Base-by-base conservation (phyloP, 2,113 vertebrate genomes). In the Helogale parvula region DNA sequence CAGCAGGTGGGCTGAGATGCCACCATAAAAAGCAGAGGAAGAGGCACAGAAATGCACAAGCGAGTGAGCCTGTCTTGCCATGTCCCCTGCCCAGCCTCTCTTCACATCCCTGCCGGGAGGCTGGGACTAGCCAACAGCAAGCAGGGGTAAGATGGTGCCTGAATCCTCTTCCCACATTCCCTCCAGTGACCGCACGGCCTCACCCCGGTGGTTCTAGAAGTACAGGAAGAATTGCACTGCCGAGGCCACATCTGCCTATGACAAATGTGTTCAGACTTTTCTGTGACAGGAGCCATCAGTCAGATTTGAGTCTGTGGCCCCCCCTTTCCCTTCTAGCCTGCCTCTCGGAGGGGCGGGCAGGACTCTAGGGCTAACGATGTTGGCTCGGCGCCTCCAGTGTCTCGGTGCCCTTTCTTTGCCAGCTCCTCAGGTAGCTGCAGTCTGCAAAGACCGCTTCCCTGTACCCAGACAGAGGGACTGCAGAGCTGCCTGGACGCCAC, bases 231-330 rank as follows among this genome's bases (percentile, higher is more conserved):
- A 12, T 50, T 16, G 14, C n/a, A 52, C 47, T 35, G 10, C 38
- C 9, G 27, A 93, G 41, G 17, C 89, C 81, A 81, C 21, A 65
- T 35, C 80, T 82, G 80, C 80, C 72, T 3, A 1, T 79, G 93
- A 96, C 65, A 71, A 88, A 93, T 85, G 86, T 69, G 57, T 65
- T 88, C 19, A 47, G 47, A 85, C 93, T 93, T 90, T 65, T 63
- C 74, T 85, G 92, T 94, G 96, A 95, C 84, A 94, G 84, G 72
- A 92, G 27, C 80, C 84, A 76, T 94, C 90, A 60, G 31, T 97
- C 90, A 88, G 88, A 66, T 54, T 63, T 66, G 47, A 74, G 94
- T 63, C 84, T 31, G 5, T 41, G 27, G 11, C 31, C 57, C 54
- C 27, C 16, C 12, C 23, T 87, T 65, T 79, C 50, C 72, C 54